Evolutionary conservation across 2,888 invertebrate genomes (phyloP), one percentile per base, ranked within the genome.

Genomic region (Podotricha telesiphe): DNA sequence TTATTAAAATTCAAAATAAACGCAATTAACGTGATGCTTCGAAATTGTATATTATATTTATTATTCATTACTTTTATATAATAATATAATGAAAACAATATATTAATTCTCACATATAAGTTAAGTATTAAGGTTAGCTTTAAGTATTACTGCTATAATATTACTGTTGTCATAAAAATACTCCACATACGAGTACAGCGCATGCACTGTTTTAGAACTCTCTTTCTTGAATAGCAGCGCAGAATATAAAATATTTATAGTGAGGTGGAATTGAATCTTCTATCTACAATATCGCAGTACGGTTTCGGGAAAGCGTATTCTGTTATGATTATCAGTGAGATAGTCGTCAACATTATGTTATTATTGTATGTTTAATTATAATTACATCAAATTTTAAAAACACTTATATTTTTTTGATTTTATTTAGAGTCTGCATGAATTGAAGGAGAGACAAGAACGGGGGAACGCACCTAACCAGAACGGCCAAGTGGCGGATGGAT

Each of bases 401-500:
- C 4, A 10, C 28, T 53, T 28, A 45, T 5, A 22, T 8, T 34
- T 28, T 22, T 8, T 2, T 11, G 4, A 45, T 28, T 59, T 45
- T 48, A 45, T 17, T 61, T 28, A 8, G 13, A 15, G 13, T 17
- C 61, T 34, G 34, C 34, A 17, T 15, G 19, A 37, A 48, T 37
- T 42, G 34, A 45, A 42, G 19, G 69, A 70, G 63, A 50, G 20
- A 51, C 37, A 56, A 22, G 37, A 56, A 61, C 10, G 37, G 47
- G 42, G 17, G 28, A 28, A 59, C 51, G 78, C 76, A 77, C 78
- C 79, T 79, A 74, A 75, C 78, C 73, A 76, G 75, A 77, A 78
- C 83, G 80, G 76, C 80, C 83, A 87, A 91, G 85, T 83, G 85
- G 82, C 85, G 84, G 79, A 78, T 82, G 84, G 86, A 87, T 84